Base-by-base conservation (phyloP, 2,888 invertebrate species). In the Portevinia maculata region DNA sequence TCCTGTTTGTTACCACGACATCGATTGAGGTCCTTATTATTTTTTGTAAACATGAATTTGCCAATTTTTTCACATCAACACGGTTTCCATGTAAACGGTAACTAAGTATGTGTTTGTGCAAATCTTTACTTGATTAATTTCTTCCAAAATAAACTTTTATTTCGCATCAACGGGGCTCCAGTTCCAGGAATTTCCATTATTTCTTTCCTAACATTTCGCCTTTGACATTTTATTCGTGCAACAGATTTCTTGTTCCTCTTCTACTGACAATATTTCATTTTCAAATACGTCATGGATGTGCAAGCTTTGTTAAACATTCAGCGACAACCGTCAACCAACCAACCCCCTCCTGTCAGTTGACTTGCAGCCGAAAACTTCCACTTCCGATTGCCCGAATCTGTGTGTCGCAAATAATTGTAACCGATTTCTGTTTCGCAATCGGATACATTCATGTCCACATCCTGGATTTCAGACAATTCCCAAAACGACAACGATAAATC, bases 401-500 rank as follows among this genome's bases (percentile, higher is more conserved):
- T 57, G 3, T 32, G 9, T 13, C 73, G 41, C 53, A 73, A 79
- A 74, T 62, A 57, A 79, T 69, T 69, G 67, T 79, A 50, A 60
- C 62, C 75, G 53, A 70, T 52, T 65, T 65, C 53, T 71, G 39
- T 53, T 44, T 60, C 60, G 69, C 15, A 55, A 41, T 46, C 24
- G 41, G 13, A 55, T 46, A n/a, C 79, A 52, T 39, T 48, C 28
- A 52, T 21, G 60, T 50, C 17, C 55, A 52, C 13, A 64, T 65
- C 59, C 59, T 76, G 60, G 15, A 28, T 50, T n/a, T 34, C 50
- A 59, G 46, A 64, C 46, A 73, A 65, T 65, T 67, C 52, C 59
- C 59, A 59, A 73, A 64, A 70, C 52, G 55, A 21, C 52, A 48
- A 50, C 78, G 46, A 83, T 83, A 78, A 78, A 83, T 83, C 83